Evolutionary conservation across 2,797 vertebrate species (phyloP), one percentile per base, ranked within the genome.

Genomic region (Falco rusticolus): DNA sequence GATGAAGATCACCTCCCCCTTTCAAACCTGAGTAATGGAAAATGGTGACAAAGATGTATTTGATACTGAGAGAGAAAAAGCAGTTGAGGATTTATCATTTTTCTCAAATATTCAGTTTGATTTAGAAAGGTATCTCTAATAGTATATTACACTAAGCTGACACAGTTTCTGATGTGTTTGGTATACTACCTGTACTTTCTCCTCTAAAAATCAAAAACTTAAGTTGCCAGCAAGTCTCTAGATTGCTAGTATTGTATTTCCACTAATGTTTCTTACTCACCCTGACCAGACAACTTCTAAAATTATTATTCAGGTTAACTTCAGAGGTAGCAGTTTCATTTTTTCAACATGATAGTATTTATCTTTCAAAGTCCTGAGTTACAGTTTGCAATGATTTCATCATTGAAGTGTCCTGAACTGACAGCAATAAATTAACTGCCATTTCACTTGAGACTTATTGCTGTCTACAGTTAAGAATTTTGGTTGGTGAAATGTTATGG

Each of bases 371-470:
- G 61, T 80, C 48, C 61, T 37, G 41, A 87, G 61, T 82, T 94
- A 74, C 26, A 53, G 37, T 96, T 95, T 86, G 45, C 64, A 79
- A 19, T 93, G 72, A 78, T 93, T 96, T 94, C 61, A 53, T 93
- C 76, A 64, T 66, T 79, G 70, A 80, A 93, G 54, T 91, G 87
- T 91, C 66, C 29, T n/a, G n/a, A 87, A 84, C 54, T 90, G 92
- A 79, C 47, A 88, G n/a, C 69, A 84, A 6, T 86, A 48, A 89
- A 92, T 91, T 77, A 92, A 69, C 56, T 37, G 37, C 37, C 37
- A 41, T 92, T 91, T 91, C 87, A 86, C 72, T 94, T 93, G 76
- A 91, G 87, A 86, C 45, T 89, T 66, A 95, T 95, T 96, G 33
- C 65, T 91, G 68, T 92, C 53, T 86, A 50, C 74, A 64, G 63